Percentiles rank a stretch among this genome's conserved stretches.
Conservation (phyloP, 2,797 vertebrate species). For the Anguilla marmorata region DNA sequence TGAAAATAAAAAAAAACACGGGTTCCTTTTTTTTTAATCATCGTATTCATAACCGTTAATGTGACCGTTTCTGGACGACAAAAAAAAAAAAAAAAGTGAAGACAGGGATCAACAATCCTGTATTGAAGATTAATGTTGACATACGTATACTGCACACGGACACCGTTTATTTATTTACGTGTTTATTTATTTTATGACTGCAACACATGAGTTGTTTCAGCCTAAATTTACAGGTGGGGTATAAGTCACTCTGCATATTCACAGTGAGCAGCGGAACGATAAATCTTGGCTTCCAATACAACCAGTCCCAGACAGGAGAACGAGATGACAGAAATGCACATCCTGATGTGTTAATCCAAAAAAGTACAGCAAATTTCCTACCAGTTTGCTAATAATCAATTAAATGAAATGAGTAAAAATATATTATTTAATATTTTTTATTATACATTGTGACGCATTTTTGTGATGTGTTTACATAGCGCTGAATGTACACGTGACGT, state of each 20-base stretch:
- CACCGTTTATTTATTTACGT: slow-evolving; percentile 70
- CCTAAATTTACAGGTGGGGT: slow-evolving; percentile 49
- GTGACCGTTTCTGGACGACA: slow-evolving; percentile 54
- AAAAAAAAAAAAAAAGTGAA: slow-evolving; percentile 50
- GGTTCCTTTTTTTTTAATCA: background rate
- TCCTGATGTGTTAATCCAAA: background rate
- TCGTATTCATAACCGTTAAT: slow-evolving; percentile 53
- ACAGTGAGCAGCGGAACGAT: slow-evolving; percentile 54
- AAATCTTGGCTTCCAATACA: slow-evolving; percentile 56
- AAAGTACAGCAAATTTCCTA: background rate
- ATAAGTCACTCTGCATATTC: slow-evolving; percentile 58
- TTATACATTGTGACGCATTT: no score
- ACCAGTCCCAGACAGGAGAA: slow-evolving; percentile 50
- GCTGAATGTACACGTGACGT: no score
- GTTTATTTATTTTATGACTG: slow-evolving; percentile 58
- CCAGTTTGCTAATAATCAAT: background rate
- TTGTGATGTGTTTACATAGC: no score
- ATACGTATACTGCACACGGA: background rate
- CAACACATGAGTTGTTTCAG: slow-evolving; percentile 51
- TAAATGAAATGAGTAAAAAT: background rate
- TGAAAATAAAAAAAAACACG: slow-evolving; percentile 31
- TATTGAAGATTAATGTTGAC: slow-evolving; percentile 78
- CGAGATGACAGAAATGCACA: slow-evolving; percentile 15
- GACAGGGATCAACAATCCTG: slow-evolving; percentile 74
- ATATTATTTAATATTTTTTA: background rate